Conservation (phyloP, 2,888 invertebrate species). For the Lasiommata megera region DNA sequence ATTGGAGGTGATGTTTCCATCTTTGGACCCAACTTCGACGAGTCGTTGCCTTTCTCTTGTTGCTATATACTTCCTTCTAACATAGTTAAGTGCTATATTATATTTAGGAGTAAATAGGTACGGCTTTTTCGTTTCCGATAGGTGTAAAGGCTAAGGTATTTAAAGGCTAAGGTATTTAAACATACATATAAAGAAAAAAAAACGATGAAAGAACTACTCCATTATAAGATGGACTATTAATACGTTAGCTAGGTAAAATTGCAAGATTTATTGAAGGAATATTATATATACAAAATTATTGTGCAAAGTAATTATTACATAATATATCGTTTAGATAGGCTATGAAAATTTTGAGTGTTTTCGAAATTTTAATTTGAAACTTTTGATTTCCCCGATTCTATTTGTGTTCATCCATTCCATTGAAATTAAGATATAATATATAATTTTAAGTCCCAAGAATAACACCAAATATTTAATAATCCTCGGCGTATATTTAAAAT, state of each 20-base stretch:
- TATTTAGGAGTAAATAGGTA: conserved; percentile 39
- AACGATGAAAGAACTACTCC: conserved; percentile 38
- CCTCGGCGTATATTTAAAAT: conserved; percentile 46
- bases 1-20: conserved; percentile 29
- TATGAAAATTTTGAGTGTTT: conserved; percentile 55
- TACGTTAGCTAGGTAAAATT: conserved; percentile 65
- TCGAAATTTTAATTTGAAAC: conserved; percentile 32
- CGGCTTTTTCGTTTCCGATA: conserved; percentile 54
- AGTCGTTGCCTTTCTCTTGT: conserved; percentile 60
- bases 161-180: conserved; percentile 38
- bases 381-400: conserved; percentile 33
- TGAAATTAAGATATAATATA: conserved; percentile 48
- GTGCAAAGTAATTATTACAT: conserved; percentile 50
- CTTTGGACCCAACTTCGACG: conserved; percentile 35
- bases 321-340: conserved; percentile 68
- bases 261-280: conserved; percentile 62
- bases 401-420: conserved; percentile 47
- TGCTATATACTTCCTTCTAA: conserved; percentile 63
- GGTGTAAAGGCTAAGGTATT: conserved; percentile 40
- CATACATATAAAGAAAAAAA: conserved; percentile 32
- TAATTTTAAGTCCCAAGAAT: conserved; percentile 66
- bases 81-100: conserved; percentile 45
- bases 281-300: conserved; percentile 61
- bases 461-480: conserved; percentile 61
- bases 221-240: conserved; percentile 53